Percentiles rank a stretch among this genome's conserved stretches.
These are phyloP conservation scores for Aelia acuminata DNA, from an alignment of 2,888 invertebrate genomes.

Conservation along the genomic window DNA sequence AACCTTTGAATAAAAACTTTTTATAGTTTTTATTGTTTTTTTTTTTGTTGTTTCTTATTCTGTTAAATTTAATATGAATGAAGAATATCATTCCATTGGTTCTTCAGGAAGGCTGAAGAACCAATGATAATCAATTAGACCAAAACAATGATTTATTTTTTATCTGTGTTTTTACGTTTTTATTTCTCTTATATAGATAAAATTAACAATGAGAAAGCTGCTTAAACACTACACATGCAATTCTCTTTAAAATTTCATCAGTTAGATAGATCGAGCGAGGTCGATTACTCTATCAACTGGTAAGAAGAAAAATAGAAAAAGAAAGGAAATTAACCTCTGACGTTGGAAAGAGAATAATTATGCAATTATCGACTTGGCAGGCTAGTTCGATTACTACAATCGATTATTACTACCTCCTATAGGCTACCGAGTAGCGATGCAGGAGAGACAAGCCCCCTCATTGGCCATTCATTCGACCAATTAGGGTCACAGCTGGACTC, in stretches of 20 bases:
- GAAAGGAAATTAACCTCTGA: neutral
- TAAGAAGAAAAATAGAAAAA: neutral
- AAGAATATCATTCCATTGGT: too few species aligned
- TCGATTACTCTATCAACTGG: neutral
- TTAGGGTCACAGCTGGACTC: conserved; percentile 16
- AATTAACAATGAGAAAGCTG: neutral
- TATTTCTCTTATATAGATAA: too few species aligned
- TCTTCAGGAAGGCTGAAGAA: neutral
- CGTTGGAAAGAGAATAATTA: neutral
- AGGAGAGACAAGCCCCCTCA: neutral
- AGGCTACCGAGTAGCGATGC: neutral
- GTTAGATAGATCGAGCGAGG: neutral
- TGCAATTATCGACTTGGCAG: neutral
- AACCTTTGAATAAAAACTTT: too few species aligned
- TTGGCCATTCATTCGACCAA: conserved; percentile 12
- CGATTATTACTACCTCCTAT: neutral
- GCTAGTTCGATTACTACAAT: neutral
- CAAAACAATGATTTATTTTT: neutral
- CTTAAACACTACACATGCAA: neutral
- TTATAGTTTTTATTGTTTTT: too few species aligned
- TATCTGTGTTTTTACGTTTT: neutral
- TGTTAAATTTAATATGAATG: too few species aligned
- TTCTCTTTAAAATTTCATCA: neutral
- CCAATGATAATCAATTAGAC: neutral
- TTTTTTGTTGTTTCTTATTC: too few species aligned